Evolutionary conservation across 2,113 vertebrate genomes (phyloP).

Genomic region (Zosterops hypoxanthus): DNA sequence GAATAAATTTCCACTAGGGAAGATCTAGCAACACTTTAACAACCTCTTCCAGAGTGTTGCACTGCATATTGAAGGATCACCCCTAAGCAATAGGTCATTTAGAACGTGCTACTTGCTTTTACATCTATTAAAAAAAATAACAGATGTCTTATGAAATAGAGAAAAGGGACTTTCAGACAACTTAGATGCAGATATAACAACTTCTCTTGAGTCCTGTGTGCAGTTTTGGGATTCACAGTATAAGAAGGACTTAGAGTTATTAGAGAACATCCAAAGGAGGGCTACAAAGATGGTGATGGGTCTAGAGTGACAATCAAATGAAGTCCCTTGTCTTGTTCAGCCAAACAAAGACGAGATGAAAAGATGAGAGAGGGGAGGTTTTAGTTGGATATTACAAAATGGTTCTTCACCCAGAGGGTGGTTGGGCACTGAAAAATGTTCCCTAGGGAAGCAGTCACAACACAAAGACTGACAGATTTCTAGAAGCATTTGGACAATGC

Average conservation of each 20-base stretch:
- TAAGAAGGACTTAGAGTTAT: neutral
- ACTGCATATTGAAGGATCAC: neutral
- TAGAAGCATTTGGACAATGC: neutral
- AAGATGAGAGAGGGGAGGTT: neutral
- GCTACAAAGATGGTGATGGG: neutral
- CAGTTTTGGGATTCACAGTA: neutral
- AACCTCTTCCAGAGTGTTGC: neutral
- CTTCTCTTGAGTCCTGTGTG: neutral
- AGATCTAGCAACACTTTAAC: slow-evolving; percentile 30
- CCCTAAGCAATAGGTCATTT: neutral
- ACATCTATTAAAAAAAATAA: neutral
- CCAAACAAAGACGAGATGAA: neutral
- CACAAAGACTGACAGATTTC: neutral
- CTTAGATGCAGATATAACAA: neutral
- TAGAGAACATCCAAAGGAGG: neutral
- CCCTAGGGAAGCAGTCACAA: neutral
- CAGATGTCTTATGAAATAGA: neutral
- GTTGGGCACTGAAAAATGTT: neutral
- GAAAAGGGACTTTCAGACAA: neutral
- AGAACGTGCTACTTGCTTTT: neutral
- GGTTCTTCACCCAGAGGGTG: neutral
- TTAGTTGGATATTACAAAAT: neutral
- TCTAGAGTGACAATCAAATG: neutral
- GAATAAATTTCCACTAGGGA: slow-evolving; percentile 54
- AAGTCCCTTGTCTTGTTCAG: neutral